Base-by-base conservation (phyloP, 2,888 invertebrate species). In the Diabrotica balteata region DNA sequence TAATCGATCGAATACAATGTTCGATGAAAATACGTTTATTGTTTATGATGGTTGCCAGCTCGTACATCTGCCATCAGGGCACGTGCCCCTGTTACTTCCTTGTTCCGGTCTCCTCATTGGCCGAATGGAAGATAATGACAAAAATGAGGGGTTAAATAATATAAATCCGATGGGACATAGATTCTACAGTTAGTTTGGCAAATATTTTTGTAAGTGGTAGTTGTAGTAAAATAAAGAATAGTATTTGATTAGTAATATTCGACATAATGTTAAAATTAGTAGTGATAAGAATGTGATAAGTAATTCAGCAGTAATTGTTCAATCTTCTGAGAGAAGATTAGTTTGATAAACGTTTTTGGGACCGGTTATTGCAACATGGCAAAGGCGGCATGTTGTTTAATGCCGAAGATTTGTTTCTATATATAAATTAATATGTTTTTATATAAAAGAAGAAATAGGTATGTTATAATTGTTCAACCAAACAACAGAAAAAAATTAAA, bases 51-150 rank as follows among this genome's bases (percentile, higher is more conserved):
- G 60, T 60, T 50, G 59, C 63, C 17, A 50, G 51, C 47, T 42
- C 50, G 47, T 60, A 68, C 67, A 68, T 68, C 67, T 68, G 67
- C 11, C 55, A 11, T 43, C 42, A 10, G 46, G 60, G 67, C 67
- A 57, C 67, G 67, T 63, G 67, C 67, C 55, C 63, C 44, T 46
- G 49, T 74, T 72, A 78, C 78, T 80, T 81, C 80, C 81, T 77
- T 63, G 75, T 81, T 81, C 80, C 80, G 80, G 78, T 75, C 72
- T 73, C 73, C 75, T 72, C 69, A 81, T 81, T 80, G 81, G 80
- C 66, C 72, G 65, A 72, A 64, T 63, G 64, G 8, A 59, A 55
- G 66, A 70, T 60, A 68, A 59, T 61, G 62, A 64, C 45, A 68
- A 64, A 68, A 66, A 69, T 68, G 69, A 72, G 74, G 75, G 76